A percentile compares a stretch with the other conserved stretches of the same genome.
These are phyloP conservation scores for Synanthedon tipuliformis DNA, from an alignment of 2,888 invertebrate species.

Conservation along the genomic window DNA sequence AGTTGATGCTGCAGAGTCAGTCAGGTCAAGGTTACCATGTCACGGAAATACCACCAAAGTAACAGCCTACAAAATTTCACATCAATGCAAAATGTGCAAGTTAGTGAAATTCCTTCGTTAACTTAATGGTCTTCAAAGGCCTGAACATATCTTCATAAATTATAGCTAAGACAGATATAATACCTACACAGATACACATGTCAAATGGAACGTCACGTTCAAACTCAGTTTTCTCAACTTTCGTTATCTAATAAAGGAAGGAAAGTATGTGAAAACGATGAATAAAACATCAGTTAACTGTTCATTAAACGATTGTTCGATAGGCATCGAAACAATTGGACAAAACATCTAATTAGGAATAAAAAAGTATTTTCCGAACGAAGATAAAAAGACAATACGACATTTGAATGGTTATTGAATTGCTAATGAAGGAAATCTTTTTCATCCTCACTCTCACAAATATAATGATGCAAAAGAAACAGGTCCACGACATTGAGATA, in stretches of 20 bases:
- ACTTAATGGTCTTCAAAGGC: no score
- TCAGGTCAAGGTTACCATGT: no score
- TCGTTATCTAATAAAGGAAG: not conserved
- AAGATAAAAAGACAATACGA: not conserved
- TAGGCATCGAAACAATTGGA: not conserved
- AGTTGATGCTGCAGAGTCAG: no score
- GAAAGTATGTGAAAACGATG: constrained; percentile 2
- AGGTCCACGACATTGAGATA: not conserved
- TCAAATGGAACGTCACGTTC: not conserved
- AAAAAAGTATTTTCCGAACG: not conserved
- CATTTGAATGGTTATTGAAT: not conserved
- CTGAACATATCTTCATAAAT: no score
- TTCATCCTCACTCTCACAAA: not conserved
- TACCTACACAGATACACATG: no score
- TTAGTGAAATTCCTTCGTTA: no score
- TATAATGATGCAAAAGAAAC: not conserved
- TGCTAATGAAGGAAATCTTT: not conserved
- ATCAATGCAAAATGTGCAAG: no score
- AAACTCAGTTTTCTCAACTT: not conserved
- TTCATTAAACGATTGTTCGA: not conserved
- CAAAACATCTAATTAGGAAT: not conserved
- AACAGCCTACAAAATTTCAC: no score
- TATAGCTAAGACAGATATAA: no score
- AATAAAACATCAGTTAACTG: not conserved
- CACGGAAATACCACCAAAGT: no score